phyloP scores from a whole-genome alignment of 92 coral and sea anemone genomes.

The Porites lobata region DNA sequence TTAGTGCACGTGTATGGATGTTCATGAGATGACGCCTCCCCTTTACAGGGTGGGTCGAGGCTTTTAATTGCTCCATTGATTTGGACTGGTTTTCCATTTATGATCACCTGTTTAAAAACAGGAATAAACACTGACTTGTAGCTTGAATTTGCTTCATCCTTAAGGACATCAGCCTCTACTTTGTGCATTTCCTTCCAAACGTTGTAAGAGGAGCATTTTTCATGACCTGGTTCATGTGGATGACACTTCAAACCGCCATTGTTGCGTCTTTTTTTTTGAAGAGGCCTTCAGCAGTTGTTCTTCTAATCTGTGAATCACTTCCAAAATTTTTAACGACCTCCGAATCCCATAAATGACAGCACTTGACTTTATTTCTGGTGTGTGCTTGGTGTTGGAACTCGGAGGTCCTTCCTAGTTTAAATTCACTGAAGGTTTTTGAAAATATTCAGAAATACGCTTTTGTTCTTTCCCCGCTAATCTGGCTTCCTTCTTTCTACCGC shows the following conservation, averaged over 20 bases:
- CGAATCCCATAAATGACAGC: conserved; percentile 33
- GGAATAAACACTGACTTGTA: conserved; percentile 27
- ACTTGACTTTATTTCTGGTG: conserved; percentile 7
- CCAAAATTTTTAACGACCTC: conserved; percentile 43
- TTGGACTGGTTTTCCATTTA: conserved; percentile 17
- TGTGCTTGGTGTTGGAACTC: conserved; percentile 10
- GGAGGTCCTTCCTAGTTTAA: conserved; percentile 44
- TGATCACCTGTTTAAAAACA: not conserved
- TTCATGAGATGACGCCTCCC: conserved; percentile 18
- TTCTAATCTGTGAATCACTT: conserved; percentile 27
- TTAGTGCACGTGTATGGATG: conserved; percentile 49
- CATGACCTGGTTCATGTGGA: conserved; percentile 27
- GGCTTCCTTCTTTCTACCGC: too few relatives aligned
- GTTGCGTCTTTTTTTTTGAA: not conserved
- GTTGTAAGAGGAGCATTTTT: not conserved
- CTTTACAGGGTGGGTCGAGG: conserved; percentile 36
- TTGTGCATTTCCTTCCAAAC: conserved; percentile 34
- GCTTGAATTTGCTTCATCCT: conserved; percentile 9
- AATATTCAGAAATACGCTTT: too few relatives aligned
- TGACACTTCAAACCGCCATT: conserved; percentile 19
- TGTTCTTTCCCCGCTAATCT: too few relatives aligned
- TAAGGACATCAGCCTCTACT: conserved; percentile 7
- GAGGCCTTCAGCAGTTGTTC: conserved; percentile 19
- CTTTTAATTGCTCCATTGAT: conserved; percentile 33
- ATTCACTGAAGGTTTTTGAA: not conserved